phyloP scores from a whole-genome alignment of 2,888 invertebrate species.

The Philaethria dido region DNA sequence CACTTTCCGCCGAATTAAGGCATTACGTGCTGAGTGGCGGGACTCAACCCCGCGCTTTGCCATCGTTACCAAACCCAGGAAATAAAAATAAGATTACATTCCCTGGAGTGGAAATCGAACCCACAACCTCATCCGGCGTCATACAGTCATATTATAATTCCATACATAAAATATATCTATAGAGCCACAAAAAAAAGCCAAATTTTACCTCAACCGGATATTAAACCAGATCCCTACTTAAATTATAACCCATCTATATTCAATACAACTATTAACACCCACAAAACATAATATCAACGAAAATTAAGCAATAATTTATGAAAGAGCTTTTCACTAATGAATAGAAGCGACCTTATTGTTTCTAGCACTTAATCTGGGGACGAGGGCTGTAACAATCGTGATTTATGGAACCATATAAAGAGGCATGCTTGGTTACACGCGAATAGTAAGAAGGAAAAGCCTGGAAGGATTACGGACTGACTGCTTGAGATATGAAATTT shows the following conservation, averaged over 20 bases:
- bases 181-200: too few species aligned
- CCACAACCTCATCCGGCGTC: too few species aligned
- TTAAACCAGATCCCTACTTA: not conserved
- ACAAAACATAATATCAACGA: not conserved
- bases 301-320: conserved; percentile 1
- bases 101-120: not conserved
- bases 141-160: too few species aligned
- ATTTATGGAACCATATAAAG: conserved; percentile 27
- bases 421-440: not conserved
- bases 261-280: not conserved
- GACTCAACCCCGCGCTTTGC: too few species aligned
- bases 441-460: not conserved
- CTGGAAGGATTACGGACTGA: conserved; percentile 1
- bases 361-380: conserved; percentile 33
- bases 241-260: not conserved
- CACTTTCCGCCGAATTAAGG: too few species aligned
- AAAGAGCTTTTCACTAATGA: conserved; percentile 10
- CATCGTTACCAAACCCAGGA: too few species aligned
- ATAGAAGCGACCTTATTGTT: conserved; percentile 27
- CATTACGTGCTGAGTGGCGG: too few species aligned
- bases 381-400: conserved; percentile 11
- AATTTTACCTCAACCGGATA: not conserved
- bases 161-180: too few species aligned
- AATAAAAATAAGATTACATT: too few species aligned
- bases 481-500: conserved; percentile 2